phyloP scores from a whole-genome alignment of 2,888 invertebrate genomes.

The Clostera curtula region DNA sequence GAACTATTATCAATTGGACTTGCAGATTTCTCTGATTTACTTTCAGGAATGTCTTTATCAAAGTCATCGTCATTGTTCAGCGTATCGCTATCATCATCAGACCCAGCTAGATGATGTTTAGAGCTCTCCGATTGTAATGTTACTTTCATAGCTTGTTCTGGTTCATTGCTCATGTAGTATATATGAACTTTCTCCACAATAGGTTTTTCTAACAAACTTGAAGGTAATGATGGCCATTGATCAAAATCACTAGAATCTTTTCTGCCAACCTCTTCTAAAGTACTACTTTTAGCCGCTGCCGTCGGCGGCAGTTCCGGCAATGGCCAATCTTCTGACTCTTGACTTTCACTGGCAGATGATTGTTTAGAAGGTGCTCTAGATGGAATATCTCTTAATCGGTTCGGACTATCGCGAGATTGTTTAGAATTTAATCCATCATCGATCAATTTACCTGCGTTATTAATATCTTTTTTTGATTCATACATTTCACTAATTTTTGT shows the following conservation, averaged over 20 bases:
- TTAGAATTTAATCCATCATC: slow-evolving; percentile 37
- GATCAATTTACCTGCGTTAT: slow-evolving; percentile 38
- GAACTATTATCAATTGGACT: slow-evolving; percentile 49
- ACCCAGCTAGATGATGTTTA: slow-evolving; percentile 76
- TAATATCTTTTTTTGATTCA: slow-evolving; percentile 66
- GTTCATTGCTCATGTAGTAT: slow-evolving; percentile 84
- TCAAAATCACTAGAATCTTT: slow-evolving; percentile 80
- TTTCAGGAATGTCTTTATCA: slow-evolving; percentile 71
- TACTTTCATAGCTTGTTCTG: slow-evolving; percentile 86
- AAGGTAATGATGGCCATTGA: slow-evolving; percentile 88
- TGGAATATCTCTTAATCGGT: slow-evolving; percentile 42
- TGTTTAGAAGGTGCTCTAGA: slow-evolving; percentile 54
- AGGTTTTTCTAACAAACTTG: slow-evolving; percentile 80
- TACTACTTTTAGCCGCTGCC: slow-evolving; percentile 37
- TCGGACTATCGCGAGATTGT: slow-evolving; percentile 38
- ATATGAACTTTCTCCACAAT: slow-evolving; percentile 86
- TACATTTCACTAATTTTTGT: slow-evolving; percentile 76
- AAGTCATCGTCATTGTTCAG: slow-evolving; percentile 78
- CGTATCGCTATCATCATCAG: slow-evolving; percentile 81
- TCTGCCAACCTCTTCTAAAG: slow-evolving; percentile 38
- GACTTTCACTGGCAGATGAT: slow-evolving; percentile 77
- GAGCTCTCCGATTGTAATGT: slow-evolving; percentile 80
- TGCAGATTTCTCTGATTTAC: slow-evolving; percentile 54
- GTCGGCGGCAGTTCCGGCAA: slow-evolving; percentile 81
- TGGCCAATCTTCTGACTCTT: slow-evolving; percentile 86